Conservation (phyloP, 2,113 vertebrate species). For the Irena cyanogastra region DNA sequence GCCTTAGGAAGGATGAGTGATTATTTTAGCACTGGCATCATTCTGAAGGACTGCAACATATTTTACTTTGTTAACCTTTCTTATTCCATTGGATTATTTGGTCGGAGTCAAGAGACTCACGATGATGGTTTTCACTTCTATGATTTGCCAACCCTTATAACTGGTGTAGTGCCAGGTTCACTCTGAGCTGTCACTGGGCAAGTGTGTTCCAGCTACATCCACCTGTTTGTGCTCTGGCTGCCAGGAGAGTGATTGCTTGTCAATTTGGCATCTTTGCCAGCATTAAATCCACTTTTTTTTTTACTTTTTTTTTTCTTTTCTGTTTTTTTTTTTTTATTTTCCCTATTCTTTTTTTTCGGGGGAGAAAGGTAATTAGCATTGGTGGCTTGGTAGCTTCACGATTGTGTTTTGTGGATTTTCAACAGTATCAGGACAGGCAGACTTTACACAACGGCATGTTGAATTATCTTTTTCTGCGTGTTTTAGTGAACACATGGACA, state of each 20-base stretch:
- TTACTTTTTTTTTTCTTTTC: not conserved
- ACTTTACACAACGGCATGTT: not conserved
- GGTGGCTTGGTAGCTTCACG: not conserved
- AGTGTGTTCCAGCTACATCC: slow-evolving; percentile 43
- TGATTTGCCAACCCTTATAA: slow-evolving; percentile 26
- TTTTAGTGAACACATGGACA: not conserved
- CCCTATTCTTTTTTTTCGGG: not conserved
- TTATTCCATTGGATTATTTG: slow-evolving; percentile 3
- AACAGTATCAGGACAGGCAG: not conserved
- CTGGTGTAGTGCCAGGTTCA: slow-evolving; percentile 29
- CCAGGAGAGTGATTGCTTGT: slow-evolving; percentile 43
- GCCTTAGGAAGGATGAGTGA: not conserved
- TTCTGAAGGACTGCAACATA: not conserved
- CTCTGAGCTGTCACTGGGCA: slow-evolving; percentile 44
- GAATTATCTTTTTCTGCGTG: not conserved
- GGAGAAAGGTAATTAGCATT: not conserved
- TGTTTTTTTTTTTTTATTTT: not conserved
- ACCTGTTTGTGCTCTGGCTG: slow-evolving; percentile 60
- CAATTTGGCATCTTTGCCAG: slow-evolving; percentile 40
- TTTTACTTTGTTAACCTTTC: slow-evolving; percentile 36
- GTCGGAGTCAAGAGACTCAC: not conserved
- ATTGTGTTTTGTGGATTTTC: not conserved
- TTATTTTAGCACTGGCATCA: not conserved
- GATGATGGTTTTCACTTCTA: not conserved
- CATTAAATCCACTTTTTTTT: not conserved